Evolutionary conservation across 2,797 vertebrate genomes (phyloP), one percentile per base, ranked within the genome.

Genomic region (Sebastes taczanowskii): DNA sequence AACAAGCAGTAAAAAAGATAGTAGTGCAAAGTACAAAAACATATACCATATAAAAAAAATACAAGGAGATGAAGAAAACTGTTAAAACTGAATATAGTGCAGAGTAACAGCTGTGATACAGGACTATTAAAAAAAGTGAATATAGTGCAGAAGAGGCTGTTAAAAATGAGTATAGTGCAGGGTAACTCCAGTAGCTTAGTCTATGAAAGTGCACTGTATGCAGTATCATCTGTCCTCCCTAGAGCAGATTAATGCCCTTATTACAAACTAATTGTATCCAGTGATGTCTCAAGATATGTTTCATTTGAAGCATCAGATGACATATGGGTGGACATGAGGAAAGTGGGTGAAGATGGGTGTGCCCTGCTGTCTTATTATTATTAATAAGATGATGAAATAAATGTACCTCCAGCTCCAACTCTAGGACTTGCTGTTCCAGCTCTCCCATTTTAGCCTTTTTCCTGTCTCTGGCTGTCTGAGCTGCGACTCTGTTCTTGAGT

Each of bases 361-460:
- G 35, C 35, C 35, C 35, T 38, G 35, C 35, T 0, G 29, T 30
- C 1, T 55, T 2, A 6, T 29, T 35, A 20, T 38, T 14, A 38
- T 46, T 46, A 46, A 18, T 46, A 52, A 18, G 3, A 27, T 13
- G 5, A 7, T 20, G 20, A n/a, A 32, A 32, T 7, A 14, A 30
- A 18, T 2, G 29, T 13, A 99, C 98, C 97, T 99, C 97, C 46
- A 97, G 94, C 89, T 99, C 98, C 94, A 99, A 81, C 91, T 98
- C 97, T 6, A 98, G 67, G 66, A 99, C 98, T 91, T 99, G 98
- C 80, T 97, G 97, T 85, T 99, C 98, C 93, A 99, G 91, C 80
- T 99, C 98, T 5, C 97, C 96, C 98, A 99, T 99, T 86, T 98
- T 97, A 27, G 98, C 98, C 92, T 99, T 99, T 94, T 99, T 99